Evolutionary conservation across 2,888 invertebrate species (phyloP), one percentile per base, ranked within the genome.

Genomic region (Globia sparganii): DNA sequence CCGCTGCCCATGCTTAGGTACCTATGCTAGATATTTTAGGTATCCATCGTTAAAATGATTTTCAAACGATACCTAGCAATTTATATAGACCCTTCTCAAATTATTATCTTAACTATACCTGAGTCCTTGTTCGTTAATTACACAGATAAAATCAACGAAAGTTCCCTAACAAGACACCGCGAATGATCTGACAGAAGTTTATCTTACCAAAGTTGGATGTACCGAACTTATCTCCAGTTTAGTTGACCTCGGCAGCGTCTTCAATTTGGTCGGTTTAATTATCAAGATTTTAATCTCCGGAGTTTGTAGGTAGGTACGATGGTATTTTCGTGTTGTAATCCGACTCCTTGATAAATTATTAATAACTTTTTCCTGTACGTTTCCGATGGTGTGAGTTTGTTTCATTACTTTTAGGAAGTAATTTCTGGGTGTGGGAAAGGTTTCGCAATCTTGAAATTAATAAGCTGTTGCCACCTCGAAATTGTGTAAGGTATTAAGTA

Each of bases 121-220:
- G 58, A 70, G 15, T 80, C 67, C 71, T 80, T 72, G 69, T 86
- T 78, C 88, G 81, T 91, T 91, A 89, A 87, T 90, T 89, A 90
- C 81, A 83, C 77, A 83, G 89, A 92, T 90, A 90, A 88, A 91
- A 89, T 90, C 89, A 87, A 86, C 74, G 71, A 86, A 88, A 91
- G 86, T 91, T 90, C 83, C 86, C 84, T 89, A 91, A 89, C 90
- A 87, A 90, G 88, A 75, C 76, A 72, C 74, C 76, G 68, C 68
- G 56, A 90, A 85, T 88, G 88, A 90, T 89, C 90, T 85, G 87
- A 84, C 84, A 83, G 86, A 90, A 90, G 88, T 90, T 91, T 90
- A 89, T 88, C 91, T 88, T 74, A 80, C 86, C 72, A 85, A 91
- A 91, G 88, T 90, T 87, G 80, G 86, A 81, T 89, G 87, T 89